Base-by-base conservation (phyloP, 2,797 vertebrate species). In the Microctenopoma stevenorrisi region DNA sequence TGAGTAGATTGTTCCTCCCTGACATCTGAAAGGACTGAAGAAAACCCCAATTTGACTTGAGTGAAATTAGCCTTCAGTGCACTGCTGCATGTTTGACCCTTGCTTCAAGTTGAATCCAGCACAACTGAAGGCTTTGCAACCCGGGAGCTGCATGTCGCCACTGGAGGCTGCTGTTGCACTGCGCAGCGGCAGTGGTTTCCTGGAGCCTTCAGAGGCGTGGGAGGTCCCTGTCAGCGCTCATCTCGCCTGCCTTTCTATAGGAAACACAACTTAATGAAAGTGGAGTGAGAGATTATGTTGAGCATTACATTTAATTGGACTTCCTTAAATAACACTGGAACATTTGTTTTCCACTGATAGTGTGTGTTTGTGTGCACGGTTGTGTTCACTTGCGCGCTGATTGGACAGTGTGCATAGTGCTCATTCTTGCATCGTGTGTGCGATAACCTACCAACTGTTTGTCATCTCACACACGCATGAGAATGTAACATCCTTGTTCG, bases 191-290 rank as follows among this genome's bases (percentile, higher is more conserved):
- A 5, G 13, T 1, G 65, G 35, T 4, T 25, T 46, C 38, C 52
- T 22, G 12, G 54, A 47, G 54, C 53, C 2, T 14, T 37, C 40
- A 3, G 55, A 69, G 55, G 80, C 42, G 77, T 81, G 78, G 73
- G 85, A 87, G 87, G 74, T 68, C 72, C 64, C 70, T 83, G 76
- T 88, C 82, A 88, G 57, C 64, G 60, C 71, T 85, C 73, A 78
- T 88, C 78, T 64, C 54, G 46, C 82, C 78, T 83, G 78, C 67
- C 62, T 85, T 82, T 82, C 83, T 81, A 84, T 76, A 91, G 30
- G 86, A 92, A 88, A 91, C 52, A 54, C 81, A 85, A 87, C 65
- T 91, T 92, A 91, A 93, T 93, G 88, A 93, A 90, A 91, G 85
- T 79, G 67, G 75, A 90, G 85, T 80, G 82, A 88, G 81, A 89